These are phyloP conservation scores for Lagodon rhomboides DNA, from an alignment of 2,797 vertebrate genomes.

Conservation along the genomic window DNA sequence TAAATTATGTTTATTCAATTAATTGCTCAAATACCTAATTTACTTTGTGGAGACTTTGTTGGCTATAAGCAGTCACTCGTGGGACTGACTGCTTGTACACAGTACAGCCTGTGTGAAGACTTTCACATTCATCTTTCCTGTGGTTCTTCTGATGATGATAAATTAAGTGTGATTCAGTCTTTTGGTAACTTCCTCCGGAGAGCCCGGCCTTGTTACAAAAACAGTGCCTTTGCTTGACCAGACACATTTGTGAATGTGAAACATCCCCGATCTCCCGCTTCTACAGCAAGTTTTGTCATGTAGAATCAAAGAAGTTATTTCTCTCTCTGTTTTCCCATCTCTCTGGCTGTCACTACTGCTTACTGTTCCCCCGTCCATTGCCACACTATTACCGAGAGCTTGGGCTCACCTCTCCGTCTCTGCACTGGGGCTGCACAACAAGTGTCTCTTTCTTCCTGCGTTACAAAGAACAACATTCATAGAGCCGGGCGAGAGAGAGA, in stretches of 20 bases:
- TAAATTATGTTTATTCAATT: background rate
- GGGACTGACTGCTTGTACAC: background rate
- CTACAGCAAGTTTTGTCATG: constrained; percentile 18
- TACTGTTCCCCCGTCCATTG: constrained; percentile 16
- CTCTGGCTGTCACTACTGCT: constrained; percentile 55
- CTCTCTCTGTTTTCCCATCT: constrained; percentile 26
- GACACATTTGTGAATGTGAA: constrained; percentile 15
- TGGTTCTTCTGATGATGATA: background rate
- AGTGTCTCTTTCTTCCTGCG: constrained; percentile 80
- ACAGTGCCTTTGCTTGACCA: background rate
- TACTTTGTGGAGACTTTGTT: background rate
- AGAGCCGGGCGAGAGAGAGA: constrained; percentile 19
- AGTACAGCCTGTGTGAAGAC: background rate
- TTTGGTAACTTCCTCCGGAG: background rate
- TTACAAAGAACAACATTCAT: constrained; percentile 85
- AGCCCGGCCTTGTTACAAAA: background rate
- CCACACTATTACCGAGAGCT: constrained; percentile 52
- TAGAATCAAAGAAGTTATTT: constrained; percentile 43
- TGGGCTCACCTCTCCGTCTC: constrained; percentile 58
- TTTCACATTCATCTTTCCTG: background rate
- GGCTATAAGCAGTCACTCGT: background rate
- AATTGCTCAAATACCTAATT: background rate
- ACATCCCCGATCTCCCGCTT: constrained; percentile 7
- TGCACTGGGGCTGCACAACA: constrained; percentile 73
- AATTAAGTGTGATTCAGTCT: background rate